Conservation (phyloP, 2,888 invertebrate genomes). For the Acholoe squamosa region DNA sequence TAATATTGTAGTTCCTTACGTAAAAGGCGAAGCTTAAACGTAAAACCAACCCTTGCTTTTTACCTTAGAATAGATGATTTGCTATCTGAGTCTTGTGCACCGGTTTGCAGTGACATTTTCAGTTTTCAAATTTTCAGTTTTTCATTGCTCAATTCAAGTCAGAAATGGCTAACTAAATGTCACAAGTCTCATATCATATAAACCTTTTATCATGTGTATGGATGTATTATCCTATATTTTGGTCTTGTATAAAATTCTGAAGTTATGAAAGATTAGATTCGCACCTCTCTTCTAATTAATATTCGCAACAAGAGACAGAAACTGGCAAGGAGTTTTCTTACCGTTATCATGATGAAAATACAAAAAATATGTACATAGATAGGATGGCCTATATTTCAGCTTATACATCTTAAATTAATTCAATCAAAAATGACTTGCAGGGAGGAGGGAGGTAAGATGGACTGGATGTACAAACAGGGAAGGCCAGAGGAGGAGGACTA, state of each 20-base stretch:
- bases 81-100: not conserved
- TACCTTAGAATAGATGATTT: not conserved
- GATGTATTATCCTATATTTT: no score
- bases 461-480: constrained; percentile 85
- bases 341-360: no score
- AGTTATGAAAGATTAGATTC: not conserved
- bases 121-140: not conserved
- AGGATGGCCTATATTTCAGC: no score
- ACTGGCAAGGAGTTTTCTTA: not conserved
- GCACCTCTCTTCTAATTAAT: not conserved
- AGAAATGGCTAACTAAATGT: not conserved
- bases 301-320: not conserved
- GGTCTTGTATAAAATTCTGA: no score
- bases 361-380: no score
- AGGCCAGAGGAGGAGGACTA: constrained; percentile 92
- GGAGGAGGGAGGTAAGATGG: constrained; percentile 70
- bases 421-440: not conserved
- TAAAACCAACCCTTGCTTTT: not conserved
- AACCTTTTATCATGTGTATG: no score
- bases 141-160: not conserved
- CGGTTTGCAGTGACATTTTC: no score
- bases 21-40: no score
- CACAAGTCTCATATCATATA: not conserved
- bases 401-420: not conserved
- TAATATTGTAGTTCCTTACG: not conserved